A percentile compares a stretch with the other conserved stretches of the same genome.
Evolutionary conservation across 1,140 invertebrate genomes (phyloP).

Genomic region (Drosophila trapezifrons): DNA sequence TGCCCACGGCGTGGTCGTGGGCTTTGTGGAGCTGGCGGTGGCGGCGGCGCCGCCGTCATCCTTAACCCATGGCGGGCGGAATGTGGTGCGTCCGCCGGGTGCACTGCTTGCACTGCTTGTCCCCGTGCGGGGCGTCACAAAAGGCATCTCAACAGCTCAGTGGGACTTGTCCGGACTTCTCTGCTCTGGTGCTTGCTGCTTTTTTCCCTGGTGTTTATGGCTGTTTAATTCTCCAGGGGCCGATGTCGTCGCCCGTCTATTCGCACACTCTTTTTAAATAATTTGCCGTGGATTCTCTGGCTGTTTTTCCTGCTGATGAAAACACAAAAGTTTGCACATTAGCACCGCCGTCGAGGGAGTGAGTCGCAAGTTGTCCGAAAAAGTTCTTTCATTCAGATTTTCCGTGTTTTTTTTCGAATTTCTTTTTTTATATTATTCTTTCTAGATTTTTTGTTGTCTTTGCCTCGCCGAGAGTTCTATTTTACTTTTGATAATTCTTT

Average conservation of each 20-base stretch:
- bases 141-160: conserved; percentile 69
- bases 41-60: conserved; percentile 86
- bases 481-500: conserved; percentile 28
- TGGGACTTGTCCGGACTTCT: conserved; percentile 10
- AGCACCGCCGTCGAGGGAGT: conserved; percentile 52
- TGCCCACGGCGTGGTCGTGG: conserved; percentile 87
- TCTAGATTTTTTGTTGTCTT: conserved; percentile 5
- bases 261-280: conserved; percentile 81
- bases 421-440: conserved; percentile 3
- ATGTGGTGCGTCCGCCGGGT: conserved; percentile 86
- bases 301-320: conserved; percentile 62
- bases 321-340: conserved; percentile 82
- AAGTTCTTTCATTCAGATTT: conserved; percentile 67
- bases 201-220: conserved; percentile 34
- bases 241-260: conserved; percentile 64
- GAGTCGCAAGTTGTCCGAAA: conserved; percentile 70
- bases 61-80: conserved; percentile 93
- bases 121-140: conserved; percentile 72
- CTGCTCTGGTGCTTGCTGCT: conserved; percentile 27
- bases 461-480: conserved; percentile 24
- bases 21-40: conserved; percentile 84
- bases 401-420: conserved; percentile 33
- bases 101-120: conserved; percentile 73
- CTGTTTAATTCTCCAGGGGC: conserved; percentile 42
- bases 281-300: conserved; percentile 65